Base-by-base conservation (phyloP, 2,888 invertebrate genomes). In the Laothoe populi region DNA sequence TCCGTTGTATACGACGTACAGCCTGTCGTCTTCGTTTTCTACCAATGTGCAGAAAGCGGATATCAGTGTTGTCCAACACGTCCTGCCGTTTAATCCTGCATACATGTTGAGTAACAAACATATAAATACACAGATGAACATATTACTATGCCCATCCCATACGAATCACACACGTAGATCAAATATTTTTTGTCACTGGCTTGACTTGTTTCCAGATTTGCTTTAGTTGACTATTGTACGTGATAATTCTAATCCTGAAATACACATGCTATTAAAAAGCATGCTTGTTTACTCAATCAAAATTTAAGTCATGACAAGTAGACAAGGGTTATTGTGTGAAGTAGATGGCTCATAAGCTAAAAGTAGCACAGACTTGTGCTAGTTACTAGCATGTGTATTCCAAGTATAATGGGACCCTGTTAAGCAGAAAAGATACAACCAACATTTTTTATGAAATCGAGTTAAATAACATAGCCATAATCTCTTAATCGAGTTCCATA, bases 41-140 rank as follows among this genome's bases (percentile, higher is more conserved):
- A 98, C 96, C 48, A 98, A 93, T 74, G 98, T 97, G 83, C 97
- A 95, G 79, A 98, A 95, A 57, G 97, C 97, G 48, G 97, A 96
- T 80, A 98, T 97, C 45, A 98, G 91, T n/a, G 98, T 98, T 58
- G 97, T 96, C 98, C 98, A 98, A 82, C 97, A 97, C 0, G 97
- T 97, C 63, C 98, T 94, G 1, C 98, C 98, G 86, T 98, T 98
- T 60, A 98, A 90, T 75, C 96, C 96, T 91, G 89, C 8, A 63
- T 70, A 24, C 35, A 49, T 31, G 13, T 46, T 23, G 61, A 59
- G 26, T 49, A 19, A 26, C 16, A 61, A n/a, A 45, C n/a, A 42
- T 61, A 40, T 38, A 40, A 23, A 21, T 58, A 23, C 4, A 4
- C 26, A 57, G 63, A 38, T 44, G 19, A 44, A 44, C 19, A 44